Conservation (phyloP, 2,113 vertebrate species). For the Formicarius rufipectus region DNA sequence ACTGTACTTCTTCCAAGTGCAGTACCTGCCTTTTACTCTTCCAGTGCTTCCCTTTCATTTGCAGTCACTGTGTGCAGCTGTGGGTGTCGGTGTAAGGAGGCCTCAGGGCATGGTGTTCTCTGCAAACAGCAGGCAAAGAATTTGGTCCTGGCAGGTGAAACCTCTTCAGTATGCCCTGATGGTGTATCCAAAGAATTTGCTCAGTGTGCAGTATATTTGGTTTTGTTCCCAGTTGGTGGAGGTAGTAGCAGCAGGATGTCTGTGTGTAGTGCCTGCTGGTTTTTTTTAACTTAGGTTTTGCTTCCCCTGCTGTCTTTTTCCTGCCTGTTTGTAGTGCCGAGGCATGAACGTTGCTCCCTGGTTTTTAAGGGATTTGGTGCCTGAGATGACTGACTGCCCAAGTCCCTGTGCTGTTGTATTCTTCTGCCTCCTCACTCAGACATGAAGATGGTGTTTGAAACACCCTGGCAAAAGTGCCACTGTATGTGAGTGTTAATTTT, state of each 20-base stretch:
- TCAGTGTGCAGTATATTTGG: not conserved
- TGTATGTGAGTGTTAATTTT: not conserved
- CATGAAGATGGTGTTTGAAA: not conserved
- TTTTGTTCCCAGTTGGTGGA: not conserved
- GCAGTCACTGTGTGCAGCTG: not conserved
- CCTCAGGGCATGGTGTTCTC: not conserved
- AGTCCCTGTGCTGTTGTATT: not conserved
- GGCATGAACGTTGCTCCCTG: not conserved
- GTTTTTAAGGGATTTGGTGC: not conserved
- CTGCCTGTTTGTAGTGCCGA: not conserved
- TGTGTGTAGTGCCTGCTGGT: not conserved
- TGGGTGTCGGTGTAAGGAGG: not conserved
- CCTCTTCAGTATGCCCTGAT: not conserved
- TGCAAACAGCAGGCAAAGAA: not conserved
- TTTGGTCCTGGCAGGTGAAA: not conserved
- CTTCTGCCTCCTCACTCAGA: not conserved
- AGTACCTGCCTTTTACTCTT: not conserved
- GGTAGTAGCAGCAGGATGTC: not conserved
- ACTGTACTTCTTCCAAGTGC: not conserved
- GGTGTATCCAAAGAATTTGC: not conserved
- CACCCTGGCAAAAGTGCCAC: not conserved
- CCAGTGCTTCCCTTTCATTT: not conserved
- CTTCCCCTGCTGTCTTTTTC: not conserved
- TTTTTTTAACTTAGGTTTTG: not conserved
- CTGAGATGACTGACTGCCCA: not conserved